A percentile compares a stretch with the other conserved stretches of the same genome.
phyloP scores from a whole-genome alignment of 2,113 vertebrate species.

The Burhinus bistriatus region DNA sequence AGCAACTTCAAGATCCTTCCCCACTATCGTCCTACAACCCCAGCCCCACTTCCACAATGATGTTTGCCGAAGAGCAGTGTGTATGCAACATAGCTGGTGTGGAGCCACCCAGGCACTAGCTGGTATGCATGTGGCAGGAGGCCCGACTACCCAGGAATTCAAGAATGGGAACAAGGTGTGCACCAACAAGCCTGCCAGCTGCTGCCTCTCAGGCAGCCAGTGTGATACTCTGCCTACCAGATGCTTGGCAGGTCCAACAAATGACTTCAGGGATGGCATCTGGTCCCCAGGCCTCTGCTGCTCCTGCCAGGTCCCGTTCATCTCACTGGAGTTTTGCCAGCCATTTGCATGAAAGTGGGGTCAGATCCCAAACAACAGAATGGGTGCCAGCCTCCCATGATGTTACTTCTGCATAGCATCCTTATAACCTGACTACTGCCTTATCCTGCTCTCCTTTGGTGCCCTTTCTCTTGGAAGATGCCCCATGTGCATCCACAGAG shows the following conservation, averaged over 20 bases:
- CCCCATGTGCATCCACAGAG: not conserved
- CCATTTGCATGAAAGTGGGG: not conserved
- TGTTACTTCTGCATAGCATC: not conserved
- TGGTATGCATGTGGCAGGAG: not conserved
- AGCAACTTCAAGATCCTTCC: not conserved
- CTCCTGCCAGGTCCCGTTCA: not conserved
- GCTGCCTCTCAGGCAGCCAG: not conserved
- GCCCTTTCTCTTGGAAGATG: not conserved
- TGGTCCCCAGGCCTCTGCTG: not conserved
- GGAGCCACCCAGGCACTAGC: not conserved
- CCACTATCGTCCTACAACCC: not conserved
- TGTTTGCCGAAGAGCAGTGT: not conserved
- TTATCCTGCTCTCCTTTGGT: not conserved
- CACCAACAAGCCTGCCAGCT: not conserved
- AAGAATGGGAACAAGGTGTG: not conserved
- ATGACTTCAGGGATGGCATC: not conserved
- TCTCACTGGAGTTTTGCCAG: not conserved
- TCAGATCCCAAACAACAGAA: not conserved
- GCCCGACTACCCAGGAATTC: not conserved
- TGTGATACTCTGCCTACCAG: not conserved
- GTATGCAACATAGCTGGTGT: not conserved
- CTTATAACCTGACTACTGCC: not conserved
- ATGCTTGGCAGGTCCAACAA: not conserved
- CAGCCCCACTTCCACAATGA: not conserved
- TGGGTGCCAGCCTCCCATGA: accelerated